Evolutionary conservation across 1,140 invertebrate genomes (phyloP).

Genomic region (Eueides isabella): DNA sequence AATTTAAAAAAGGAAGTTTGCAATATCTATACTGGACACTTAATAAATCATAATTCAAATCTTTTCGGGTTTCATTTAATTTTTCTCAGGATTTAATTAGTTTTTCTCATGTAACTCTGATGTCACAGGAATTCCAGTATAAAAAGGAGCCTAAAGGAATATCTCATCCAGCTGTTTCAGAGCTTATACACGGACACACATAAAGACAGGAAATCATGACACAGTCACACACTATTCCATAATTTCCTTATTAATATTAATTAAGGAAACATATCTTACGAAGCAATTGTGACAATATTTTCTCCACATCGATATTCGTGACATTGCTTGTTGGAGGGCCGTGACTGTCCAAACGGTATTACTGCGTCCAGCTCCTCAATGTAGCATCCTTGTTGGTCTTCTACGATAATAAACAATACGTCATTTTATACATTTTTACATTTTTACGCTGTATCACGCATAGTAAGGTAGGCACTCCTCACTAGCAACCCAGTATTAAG

Average conservation of each 20-base stretch:
- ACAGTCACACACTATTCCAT: neutral
- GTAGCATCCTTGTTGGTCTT: constrained; percentile 39
- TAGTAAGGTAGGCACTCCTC: neutral
- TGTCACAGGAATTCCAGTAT: too few relatives aligned
- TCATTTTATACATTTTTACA: neutral
- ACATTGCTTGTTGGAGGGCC: constrained; percentile 17
- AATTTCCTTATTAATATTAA: neutral
- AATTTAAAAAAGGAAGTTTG: too few relatives aligned
- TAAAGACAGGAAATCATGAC: too few relatives aligned
- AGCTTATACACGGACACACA: too few relatives aligned
- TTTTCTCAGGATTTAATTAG: too few relatives aligned
- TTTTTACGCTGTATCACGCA: neutral
- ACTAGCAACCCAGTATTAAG: neutral
- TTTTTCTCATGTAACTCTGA: too few relatives aligned
- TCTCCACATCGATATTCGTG: constrained; percentile 27
- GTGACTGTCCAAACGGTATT: constrained; percentile 25
- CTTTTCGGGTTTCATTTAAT: too few relatives aligned
- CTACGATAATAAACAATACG: constrained; percentile 20
- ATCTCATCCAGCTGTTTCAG: too few relatives aligned
- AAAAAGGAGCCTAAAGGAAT: too few relatives aligned
- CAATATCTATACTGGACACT: too few relatives aligned
- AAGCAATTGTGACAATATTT: neutral
- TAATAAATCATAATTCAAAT: too few relatives aligned
- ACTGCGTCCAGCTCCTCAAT: constrained; percentile 31
- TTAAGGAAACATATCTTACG: neutral